These are phyloP conservation scores for Gobio gobio DNA, from an alignment of 2,113 vertebrate species.

Conservation along the genomic window DNA sequence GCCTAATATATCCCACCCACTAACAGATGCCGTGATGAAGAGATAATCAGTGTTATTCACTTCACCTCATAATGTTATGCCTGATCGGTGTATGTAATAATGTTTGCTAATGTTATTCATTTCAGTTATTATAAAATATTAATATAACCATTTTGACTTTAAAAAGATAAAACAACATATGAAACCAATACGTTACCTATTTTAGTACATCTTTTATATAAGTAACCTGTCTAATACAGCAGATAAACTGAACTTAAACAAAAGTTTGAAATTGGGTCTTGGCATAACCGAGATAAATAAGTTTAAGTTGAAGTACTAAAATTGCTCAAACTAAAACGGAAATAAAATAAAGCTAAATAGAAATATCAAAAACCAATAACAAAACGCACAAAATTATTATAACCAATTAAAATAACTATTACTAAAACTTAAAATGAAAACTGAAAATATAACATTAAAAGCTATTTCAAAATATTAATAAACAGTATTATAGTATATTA, in stretches of 20 bases:
- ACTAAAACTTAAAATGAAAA: not conserved
- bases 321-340: not conserved
- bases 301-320: not conserved
- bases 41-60: too few relatives aligned
- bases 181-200: not conserved
- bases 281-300: not conserved
- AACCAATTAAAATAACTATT: not conserved
- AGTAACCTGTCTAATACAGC: not conserved
- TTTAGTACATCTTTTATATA: not conserved
- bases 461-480: not conserved
- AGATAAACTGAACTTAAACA: not conserved
- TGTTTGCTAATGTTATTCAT: not conserved
- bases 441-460: not conserved
- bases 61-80: too few relatives aligned
- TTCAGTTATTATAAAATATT: not conserved
- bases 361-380: not conserved
- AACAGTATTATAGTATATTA: not conserved
- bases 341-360: not conserved
- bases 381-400: not conserved
- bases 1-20: too few relatives aligned
- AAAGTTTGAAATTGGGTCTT: not conserved
- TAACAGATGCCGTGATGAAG: too few relatives aligned
- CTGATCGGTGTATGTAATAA: not conserved
- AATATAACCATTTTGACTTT: not conserved
- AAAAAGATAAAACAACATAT: not conserved